Conservation (phyloP, 2,888 invertebrate genomes). For the Papilio protenor region DNA sequence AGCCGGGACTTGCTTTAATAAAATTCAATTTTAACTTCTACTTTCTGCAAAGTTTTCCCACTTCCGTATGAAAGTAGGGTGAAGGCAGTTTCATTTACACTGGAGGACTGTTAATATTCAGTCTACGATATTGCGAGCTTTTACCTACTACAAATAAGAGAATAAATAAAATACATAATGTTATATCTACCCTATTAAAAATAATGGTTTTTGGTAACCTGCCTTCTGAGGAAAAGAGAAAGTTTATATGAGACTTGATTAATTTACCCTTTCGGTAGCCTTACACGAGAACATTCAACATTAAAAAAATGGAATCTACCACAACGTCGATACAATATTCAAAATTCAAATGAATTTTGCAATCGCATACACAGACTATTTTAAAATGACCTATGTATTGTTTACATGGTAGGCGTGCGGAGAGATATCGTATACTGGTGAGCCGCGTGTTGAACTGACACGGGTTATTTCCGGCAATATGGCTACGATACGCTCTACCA, state of each 20-base stretch:
- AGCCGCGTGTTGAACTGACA: constrained; percentile 24
- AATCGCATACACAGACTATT: neutral
- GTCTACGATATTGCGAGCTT: constrained; percentile 10
- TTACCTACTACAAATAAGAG: neutral
- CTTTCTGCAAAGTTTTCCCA: constrained; percentile 29
- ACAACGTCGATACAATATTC: constrained; percentile 8
- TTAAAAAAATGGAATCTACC: neutral
- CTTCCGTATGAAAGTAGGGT: constrained; percentile 26
- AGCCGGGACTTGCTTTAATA: constrained; percentile 33
- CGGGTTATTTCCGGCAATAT: constrained; percentile 30
- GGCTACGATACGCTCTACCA: neutral
- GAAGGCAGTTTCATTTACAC: constrained; percentile 28
- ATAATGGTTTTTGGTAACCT: no score
- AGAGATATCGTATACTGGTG: neutral
- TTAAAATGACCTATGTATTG: neutral
- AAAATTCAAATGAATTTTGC: constrained; percentile 20
- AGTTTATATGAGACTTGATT: no score
- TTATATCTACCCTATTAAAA: neutral
- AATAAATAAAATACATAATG: neutral
- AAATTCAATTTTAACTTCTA: constrained; percentile 35
- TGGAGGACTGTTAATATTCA: constrained; percentile 28
- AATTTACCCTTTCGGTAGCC: no score
- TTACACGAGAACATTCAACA: no score
- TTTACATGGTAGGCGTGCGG: neutral
- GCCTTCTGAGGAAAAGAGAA: no score